A percentile compares a stretch with the other conserved stretches of the same genome.
These are phyloP conservation scores for Agrotis exclamationis DNA, from an alignment of 2,888 invertebrate species.

Conservation along the genomic window DNA sequence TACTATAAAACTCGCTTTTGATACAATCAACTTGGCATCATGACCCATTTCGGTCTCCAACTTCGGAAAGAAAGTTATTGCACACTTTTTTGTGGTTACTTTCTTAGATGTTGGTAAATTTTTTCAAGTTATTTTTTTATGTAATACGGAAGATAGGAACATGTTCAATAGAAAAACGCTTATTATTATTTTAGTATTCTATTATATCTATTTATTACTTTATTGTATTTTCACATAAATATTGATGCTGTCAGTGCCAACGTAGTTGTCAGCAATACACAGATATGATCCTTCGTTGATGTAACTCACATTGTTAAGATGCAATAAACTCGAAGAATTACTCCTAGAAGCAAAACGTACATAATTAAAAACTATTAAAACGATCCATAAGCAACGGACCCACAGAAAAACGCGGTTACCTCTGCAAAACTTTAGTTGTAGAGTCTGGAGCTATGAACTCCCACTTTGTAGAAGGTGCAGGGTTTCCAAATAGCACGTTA, in stretches of 20 bases:
- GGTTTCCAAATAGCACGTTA: conserved; percentile 76
- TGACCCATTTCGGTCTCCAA: too few relatives aligned
- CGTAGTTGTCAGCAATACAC: conserved; percentile 78
- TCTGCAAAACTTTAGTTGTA: conserved; percentile 57
- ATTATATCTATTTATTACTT: conserved; percentile 4
- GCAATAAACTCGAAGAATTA: conserved; percentile 60
- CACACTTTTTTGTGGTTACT: too few relatives aligned
- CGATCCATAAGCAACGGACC: neutral
- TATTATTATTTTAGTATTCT: too few relatives aligned
- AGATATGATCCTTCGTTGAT: conserved; percentile 77
- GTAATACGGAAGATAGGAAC: too few relatives aligned
- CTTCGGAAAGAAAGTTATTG: too few relatives aligned
- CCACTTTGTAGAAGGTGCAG: conserved; percentile 78
- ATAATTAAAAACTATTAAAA: neutral
- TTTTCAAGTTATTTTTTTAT: too few relatives aligned
- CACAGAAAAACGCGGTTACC: conserved; percentile 62
- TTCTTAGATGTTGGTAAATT: too few relatives aligned
- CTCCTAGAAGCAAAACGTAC: conserved; percentile 62
- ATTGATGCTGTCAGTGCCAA: conserved; percentile 75
- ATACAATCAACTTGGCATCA: too few relatives aligned
- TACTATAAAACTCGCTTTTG: too few relatives aligned
- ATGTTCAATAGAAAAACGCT: too few relatives aligned
- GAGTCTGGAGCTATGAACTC: conserved; percentile 74
- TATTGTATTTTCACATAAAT: conserved; percentile 69
- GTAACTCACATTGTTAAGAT: conserved; percentile 70